phyloP scores from a whole-genome alignment of 2,888 invertebrate genomes.

The Timema cristinae region DNA sequence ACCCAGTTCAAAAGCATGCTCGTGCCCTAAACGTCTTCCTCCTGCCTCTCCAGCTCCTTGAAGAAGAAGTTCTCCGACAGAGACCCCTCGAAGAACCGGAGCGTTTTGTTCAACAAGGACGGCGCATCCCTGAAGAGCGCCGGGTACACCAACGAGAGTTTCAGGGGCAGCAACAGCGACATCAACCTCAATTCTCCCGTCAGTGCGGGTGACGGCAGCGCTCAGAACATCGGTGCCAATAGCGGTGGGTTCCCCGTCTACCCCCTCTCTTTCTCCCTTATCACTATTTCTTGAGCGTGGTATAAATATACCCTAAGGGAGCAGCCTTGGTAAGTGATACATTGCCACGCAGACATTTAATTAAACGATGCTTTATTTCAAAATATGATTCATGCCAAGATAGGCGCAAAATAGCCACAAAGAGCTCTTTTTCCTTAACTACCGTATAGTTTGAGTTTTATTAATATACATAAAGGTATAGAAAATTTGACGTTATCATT shows the following conservation, averaged over 20 bases:
- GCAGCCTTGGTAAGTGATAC: too few relatives aligned
- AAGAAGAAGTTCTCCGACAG: slow-evolving; percentile 28
- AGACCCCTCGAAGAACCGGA: slow-evolving; percentile 19
- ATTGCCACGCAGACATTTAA: too few relatives aligned
- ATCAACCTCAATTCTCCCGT: slow-evolving; percentile 29
- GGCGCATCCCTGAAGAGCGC: slow-evolving; percentile 16
- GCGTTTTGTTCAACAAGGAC: slow-evolving; percentile 28
- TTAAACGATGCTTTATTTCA: too few relatives aligned
- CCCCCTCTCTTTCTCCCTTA: neutral
- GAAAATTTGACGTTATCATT: too few relatives aligned
- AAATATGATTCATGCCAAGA: too few relatives aligned
- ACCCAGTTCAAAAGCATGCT: too few relatives aligned
- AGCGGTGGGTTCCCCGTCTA: slow-evolving; percentile 13
- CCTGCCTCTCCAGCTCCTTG: slow-evolving; percentile 24
- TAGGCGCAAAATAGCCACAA: too few relatives aligned
- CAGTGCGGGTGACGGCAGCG: slow-evolving; percentile 18
- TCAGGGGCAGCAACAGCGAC: slow-evolving; percentile 25
- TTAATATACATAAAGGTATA: too few relatives aligned
- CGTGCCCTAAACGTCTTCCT: too few relatives aligned
- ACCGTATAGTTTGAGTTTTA: too few relatives aligned
- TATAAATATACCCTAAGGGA: too few relatives aligned
- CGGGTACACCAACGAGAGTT: slow-evolving; percentile 30
- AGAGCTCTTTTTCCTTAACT: too few relatives aligned
- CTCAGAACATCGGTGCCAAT: slow-evolving; percentile 15
- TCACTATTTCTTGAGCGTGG: neutral